Evolutionary conservation across 2,888 invertebrate species (phyloP).

Genomic region (Temnothorax rugatulus): DNA sequence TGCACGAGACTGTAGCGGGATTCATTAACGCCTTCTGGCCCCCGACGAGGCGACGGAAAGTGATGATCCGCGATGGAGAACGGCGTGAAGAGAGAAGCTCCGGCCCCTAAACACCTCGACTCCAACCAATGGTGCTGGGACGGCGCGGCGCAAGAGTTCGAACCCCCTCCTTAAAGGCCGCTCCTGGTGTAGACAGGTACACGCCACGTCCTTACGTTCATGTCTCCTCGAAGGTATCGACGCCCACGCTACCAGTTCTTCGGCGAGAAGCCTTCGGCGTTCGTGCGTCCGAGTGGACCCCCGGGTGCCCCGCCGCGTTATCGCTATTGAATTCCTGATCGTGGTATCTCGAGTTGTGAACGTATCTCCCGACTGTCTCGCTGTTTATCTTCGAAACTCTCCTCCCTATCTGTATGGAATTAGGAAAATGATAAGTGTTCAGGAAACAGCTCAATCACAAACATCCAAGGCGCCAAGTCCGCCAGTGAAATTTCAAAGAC

Average conservation of each 20-base stretch:
- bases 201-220: slow-evolving; percentile 69
- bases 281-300: slow-evolving; percentile 23
- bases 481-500: not conserved
- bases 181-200: slow-evolving; percentile 65
- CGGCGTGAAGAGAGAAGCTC: slow-evolving; percentile 65
- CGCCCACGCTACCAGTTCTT: slow-evolving; percentile 83
- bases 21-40: slow-evolving; percentile 73
- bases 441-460: not conserved
- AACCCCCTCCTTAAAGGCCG: slow-evolving; percentile 76
- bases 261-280: slow-evolving; percentile 69
- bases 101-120: slow-evolving; percentile 68
- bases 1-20: slow-evolving; percentile 37
- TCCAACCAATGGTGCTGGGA: slow-evolving; percentile 76
- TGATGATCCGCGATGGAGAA: slow-evolving; percentile 43
- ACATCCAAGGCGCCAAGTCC: not conserved
- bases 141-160: slow-evolving; percentile 69
- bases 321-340: not conserved
- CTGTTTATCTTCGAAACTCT: not conserved
- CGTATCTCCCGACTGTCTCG: not conserved
- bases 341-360: not conserved
- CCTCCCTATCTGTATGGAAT: not conserved
- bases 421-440: not conserved
- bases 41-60: slow-evolving; percentile 58
- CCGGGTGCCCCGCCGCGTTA: not conserved
- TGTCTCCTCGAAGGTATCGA: slow-evolving; percentile 77